A percentile compares a stretch with the other conserved stretches of the same genome.
These are phyloP conservation scores for Cranoglanis bouderius DNA, from an alignment of 2,113 vertebrate genomes.

Conservation along the genomic window DNA sequence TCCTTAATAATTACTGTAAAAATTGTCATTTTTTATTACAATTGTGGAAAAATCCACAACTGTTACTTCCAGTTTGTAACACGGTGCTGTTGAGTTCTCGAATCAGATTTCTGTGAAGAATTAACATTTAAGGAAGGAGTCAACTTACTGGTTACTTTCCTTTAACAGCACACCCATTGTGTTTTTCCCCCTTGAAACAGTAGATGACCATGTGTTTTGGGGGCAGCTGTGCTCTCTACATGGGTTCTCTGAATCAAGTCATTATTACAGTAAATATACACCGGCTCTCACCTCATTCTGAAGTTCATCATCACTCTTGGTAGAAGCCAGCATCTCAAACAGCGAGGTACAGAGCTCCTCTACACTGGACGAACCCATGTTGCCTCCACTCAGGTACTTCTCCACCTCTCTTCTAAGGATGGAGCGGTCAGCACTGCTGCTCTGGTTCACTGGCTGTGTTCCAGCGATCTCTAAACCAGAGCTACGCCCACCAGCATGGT, in stretches of 20 bases:
- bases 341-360: conserved; percentile 94
- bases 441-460: conserved; percentile 57
- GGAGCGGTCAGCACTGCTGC: conserved; percentile 63
- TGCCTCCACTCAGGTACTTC: conserved; percentile 82
- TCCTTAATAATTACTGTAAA: neutral
- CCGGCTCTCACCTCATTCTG: conserved; percentile 87
- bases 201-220: neutral
- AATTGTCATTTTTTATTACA: neutral
- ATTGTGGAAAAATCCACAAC: neutral
- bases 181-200: neutral
- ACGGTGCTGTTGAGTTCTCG: neutral
- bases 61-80: neutral
- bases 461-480: conserved; percentile 69
- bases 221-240: neutral
- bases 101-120: neutral
- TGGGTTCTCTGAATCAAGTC: neutral
- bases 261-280: neutral
- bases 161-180: neutral
- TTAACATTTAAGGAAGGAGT: neutral
- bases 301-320: conserved; percentile 89
- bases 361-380: conserved; percentile 80
- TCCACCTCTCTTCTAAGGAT: conserved; percentile 87
- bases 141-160: neutral
- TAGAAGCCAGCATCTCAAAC: conserved; percentile 92
- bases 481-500: conserved; percentile 68